Percentiles rank a stretch among this genome's conserved stretches.
phyloP scores from a whole-genome alignment of 2,888 invertebrate species.

The Drosophila hamatofila region DNA sequence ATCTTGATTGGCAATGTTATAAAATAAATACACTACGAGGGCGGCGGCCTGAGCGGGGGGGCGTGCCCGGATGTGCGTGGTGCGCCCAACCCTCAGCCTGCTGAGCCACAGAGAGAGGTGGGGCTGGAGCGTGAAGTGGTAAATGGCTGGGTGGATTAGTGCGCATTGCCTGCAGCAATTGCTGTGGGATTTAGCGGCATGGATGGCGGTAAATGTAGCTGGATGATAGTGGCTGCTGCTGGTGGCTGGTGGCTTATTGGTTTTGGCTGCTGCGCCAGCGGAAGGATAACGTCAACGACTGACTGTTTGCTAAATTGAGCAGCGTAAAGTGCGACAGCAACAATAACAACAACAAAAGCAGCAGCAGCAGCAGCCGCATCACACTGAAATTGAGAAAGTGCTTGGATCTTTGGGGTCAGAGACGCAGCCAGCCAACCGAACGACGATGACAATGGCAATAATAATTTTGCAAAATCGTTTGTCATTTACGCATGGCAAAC shows the following conservation, averaged over 20 bases:
- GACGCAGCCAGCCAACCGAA: slow-evolving; percentile 42
- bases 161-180: slow-evolving; percentile 75
- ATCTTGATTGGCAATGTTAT: slow-evolving; percentile 86
- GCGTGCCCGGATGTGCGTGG: slow-evolving; percentile 65
- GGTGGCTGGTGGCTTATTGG: slow-evolving; percentile 76
- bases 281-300: slow-evolving; percentile 81
- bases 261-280: slow-evolving; percentile 70
- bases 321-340: slow-evolving; percentile 76
- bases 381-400: slow-evolving; percentile 51
- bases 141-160: slow-evolving; percentile 69
- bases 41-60: slow-evolving; percentile 30
- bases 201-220: slow-evolving; percentile 57
- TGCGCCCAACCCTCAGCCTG: slow-evolving; percentile 43
- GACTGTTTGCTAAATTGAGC: slow-evolving; percentile 82
- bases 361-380: neutral
- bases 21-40: slow-evolving; percentile 84
- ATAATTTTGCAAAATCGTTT: slow-evolving; percentile 81
- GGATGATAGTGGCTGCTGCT: slow-evolving; percentile 33
- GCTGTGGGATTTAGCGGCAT: slow-evolving; percentile 74
- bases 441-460: slow-evolving; percentile 79
- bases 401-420: slow-evolving; percentile 50
- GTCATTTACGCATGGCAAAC: slow-evolving; percentile 83
- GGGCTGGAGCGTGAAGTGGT: slow-evolving; percentile 33
- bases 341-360: slow-evolving; percentile 30
- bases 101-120: slow-evolving; percentile 5